A percentile compares a stretch with the other conserved stretches of the same genome.
phyloP scores from a whole-genome alignment of 2,888 invertebrate genomes.

The Clistopyga incitator region DNA sequence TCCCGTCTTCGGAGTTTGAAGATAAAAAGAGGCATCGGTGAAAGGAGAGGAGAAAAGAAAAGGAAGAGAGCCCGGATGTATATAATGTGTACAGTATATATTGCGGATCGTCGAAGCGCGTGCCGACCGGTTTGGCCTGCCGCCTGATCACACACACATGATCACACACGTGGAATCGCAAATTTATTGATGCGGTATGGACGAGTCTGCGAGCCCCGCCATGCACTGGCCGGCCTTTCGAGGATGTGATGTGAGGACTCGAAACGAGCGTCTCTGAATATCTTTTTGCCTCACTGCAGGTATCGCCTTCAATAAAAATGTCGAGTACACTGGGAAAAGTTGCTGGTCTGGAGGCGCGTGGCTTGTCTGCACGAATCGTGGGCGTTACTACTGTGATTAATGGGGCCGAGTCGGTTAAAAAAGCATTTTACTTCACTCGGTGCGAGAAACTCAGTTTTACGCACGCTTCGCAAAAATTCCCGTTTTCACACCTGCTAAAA shows the following conservation, averaged over 20 bases:
- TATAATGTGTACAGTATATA: constrained; percentile 2
- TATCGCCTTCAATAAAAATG: constrained; percentile 3
- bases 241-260: constrained; percentile 7
- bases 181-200: constrained; percentile 59
- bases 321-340: neutral
- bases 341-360: constrained; percentile 1
- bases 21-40: constrained; percentile 32
- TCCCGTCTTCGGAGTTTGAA: constrained; percentile 34
- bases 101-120: constrained; percentile 73
- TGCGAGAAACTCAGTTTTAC: neutral
- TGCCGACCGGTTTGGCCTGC: constrained; percentile 82
- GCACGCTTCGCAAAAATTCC: too few species aligned
- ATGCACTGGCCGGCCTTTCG: constrained; percentile 8
- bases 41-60: constrained; percentile 25
- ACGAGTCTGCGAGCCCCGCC: constrained; percentile 41
- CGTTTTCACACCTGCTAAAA: too few species aligned
- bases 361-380: constrained; percentile 12
- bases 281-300: neutral
- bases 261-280: neutral
- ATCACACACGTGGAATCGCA: constrained; percentile 47
- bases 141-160: constrained; percentile 73
- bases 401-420: neutral
- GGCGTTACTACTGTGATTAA: constrained; percentile 15
- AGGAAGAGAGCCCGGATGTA: constrained; percentile 34
- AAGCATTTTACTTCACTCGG: too few species aligned